Percentiles rank a stretch among this genome's conserved stretches.
Conservation (phyloP, 2,797 vertebrate genomes). For the Pitangus sulphuratus region DNA sequence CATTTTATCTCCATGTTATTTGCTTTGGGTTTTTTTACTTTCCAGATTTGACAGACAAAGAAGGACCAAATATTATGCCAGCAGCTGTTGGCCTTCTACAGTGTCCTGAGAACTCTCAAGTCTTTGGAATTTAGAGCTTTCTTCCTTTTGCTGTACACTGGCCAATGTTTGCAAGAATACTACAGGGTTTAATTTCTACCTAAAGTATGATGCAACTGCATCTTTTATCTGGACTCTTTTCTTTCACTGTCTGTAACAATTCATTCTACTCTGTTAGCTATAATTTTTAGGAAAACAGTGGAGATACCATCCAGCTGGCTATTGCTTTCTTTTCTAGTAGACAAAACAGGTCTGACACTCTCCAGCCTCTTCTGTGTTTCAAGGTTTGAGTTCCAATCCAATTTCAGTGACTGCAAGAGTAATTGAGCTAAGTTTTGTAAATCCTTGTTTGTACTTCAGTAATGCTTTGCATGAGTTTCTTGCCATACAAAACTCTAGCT, state of each 20-base stretch:
- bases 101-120: background rate
- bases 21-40: background rate
- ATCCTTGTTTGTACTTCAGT: background rate
- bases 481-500: slow-evolving; percentile 26
- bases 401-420: background rate
- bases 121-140: background rate
- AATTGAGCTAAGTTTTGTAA: background rate
- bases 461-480: slow-evolving; percentile 43
- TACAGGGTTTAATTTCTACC: background rate
- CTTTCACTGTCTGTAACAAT: background rate
- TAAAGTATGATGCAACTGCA: background rate
- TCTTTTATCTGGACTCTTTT: background rate
- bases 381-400: background rate
- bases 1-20: background rate
- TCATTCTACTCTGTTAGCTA: background rate
- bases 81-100: background rate
- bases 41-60: background rate
- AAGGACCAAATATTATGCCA: background rate
- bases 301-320: background rate
- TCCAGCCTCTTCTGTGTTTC: background rate
- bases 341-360: background rate
- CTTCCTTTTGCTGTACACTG: background rate
- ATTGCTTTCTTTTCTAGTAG: background rate
- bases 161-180: background rate
- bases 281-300: background rate